These are phyloP conservation scores for Doryteuthis pealeii DNA, from an alignment of 1,140 invertebrate species.

Conservation along the genomic window DNA sequence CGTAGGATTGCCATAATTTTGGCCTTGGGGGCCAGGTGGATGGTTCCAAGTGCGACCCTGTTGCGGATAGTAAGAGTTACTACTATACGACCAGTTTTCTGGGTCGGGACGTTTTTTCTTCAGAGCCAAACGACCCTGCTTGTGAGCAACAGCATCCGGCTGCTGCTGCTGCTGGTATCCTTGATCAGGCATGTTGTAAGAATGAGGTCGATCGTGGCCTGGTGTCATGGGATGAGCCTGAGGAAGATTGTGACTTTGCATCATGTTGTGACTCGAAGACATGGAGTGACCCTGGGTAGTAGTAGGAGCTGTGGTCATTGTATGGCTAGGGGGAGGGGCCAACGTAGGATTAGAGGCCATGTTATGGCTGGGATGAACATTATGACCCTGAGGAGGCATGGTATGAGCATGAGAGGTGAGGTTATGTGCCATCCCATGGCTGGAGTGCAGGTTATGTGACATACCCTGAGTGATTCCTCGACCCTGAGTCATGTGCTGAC, in stretches of 20 bases:
- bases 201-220: background rate
- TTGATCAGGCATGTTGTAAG: background rate
- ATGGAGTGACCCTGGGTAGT: background rate
- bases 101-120: background rate
- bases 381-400: background rate
- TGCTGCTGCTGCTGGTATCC: background rate
- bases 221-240: background rate
- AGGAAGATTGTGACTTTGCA: constrained; percentile 3
- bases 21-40: background rate
- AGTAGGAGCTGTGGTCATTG: background rate
- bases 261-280: background rate
- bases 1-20: background rate
- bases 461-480: background rate
- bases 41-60: constrained; percentile 1
- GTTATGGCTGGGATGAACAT: constrained; percentile 2
- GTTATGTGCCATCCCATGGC: background rate
- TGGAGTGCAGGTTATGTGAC: background rate
- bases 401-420: background rate
- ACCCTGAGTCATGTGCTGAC: background rate
- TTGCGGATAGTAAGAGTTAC: background rate
- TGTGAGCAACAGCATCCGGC: background rate
- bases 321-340: background rate
- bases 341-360: background rate
- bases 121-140: background rate
- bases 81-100: background rate